phyloP scores from a whole-genome alignment of 2,888 invertebrate species.

The Nezara viridula region DNA sequence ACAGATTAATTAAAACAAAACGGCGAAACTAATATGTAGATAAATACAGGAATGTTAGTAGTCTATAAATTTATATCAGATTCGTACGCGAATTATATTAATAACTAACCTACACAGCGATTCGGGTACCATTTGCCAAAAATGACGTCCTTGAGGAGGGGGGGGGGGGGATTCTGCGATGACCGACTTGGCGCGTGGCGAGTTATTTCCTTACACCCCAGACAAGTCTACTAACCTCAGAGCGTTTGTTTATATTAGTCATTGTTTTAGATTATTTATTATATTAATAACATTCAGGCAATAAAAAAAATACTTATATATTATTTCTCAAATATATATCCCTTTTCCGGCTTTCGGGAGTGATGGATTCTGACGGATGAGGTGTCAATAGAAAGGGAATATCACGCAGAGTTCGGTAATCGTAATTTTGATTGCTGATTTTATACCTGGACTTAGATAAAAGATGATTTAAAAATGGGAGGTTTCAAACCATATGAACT shows the following conservation, averaged over 20 bases:
- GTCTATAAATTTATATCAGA: conserved; percentile 3
- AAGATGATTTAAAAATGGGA: too few relatives aligned
- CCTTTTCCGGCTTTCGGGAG: too few relatives aligned
- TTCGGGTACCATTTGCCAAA: conserved; percentile 19
- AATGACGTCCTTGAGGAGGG: conserved; percentile 7
- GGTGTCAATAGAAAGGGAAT: too few relatives aligned
- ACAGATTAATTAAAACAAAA: too few relatives aligned
- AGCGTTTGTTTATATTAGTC: not conserved
- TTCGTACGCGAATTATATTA: not conserved
- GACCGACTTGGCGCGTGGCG: conserved; percentile 31
- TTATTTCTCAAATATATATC: too few relatives aligned
- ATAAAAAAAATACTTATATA: not conserved
- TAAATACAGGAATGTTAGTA: not conserved
- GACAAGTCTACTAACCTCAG: conserved; percentile 17
- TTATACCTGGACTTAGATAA: too few relatives aligned
- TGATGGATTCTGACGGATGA: too few relatives aligned
- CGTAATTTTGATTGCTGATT: too few relatives aligned
- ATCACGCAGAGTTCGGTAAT: too few relatives aligned
- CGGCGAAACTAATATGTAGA: not conserved
- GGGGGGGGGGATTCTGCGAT: conserved; percentile 1
- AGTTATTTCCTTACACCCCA: conserved; percentile 16
- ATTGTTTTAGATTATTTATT: not conserved
- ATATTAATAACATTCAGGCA: not conserved
- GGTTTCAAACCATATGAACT: too few relatives aligned
- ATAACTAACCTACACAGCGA: conserved; percentile 37